phyloP scores from a whole-genome alignment of 2,888 invertebrate species.

The Nymphalis c-album region DNA sequence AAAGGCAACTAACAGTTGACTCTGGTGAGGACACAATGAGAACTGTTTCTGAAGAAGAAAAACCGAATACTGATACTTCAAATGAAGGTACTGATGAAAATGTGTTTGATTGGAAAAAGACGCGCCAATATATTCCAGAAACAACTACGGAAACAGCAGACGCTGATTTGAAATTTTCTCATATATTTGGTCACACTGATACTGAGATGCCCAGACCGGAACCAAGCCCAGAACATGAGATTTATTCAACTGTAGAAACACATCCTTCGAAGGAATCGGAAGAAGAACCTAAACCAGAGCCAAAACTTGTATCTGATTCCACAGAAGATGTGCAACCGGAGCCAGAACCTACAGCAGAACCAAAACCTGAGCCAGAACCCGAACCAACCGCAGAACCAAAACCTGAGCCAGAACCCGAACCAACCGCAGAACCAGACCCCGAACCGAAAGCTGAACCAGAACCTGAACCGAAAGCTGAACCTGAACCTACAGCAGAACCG shows the following conservation, averaged over 20 bases:
- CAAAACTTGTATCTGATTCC: constrained; percentile 39
- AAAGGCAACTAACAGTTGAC: constrained; percentile 42
- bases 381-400: constrained; percentile 47
- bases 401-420: constrained; percentile 39
- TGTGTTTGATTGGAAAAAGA: constrained; percentile 63
- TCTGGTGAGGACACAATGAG: constrained; percentile 51
- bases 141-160: constrained; percentile 41
- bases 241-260: constrained; percentile 38
- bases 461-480: constrained; percentile 38
- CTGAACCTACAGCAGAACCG: constrained; percentile 43
- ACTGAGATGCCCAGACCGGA: constrained; percentile 40
- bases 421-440: constrained; percentile 41
- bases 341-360: constrained; percentile 42
- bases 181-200: constrained; percentile 38
- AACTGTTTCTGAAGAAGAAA: constrained; percentile 52
- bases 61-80: constrained; percentile 48
- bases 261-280: constrained; percentile 36
- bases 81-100: constrained; percentile 44
- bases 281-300: constrained; percentile 51
- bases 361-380: constrained; percentile 48
- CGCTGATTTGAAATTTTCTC: constrained; percentile 41
- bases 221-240: constrained; percentile 41
- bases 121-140: constrained; percentile 46
- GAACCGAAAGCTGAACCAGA: constrained; percentile 41
- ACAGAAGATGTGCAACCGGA: constrained; percentile 50